A percentile compares a stretch with the other conserved stretches of the same genome.
These are phyloP conservation scores for Machimus atricapillus DNA, from an alignment of 2,888 invertebrate genomes.

Conservation along the genomic window DNA sequence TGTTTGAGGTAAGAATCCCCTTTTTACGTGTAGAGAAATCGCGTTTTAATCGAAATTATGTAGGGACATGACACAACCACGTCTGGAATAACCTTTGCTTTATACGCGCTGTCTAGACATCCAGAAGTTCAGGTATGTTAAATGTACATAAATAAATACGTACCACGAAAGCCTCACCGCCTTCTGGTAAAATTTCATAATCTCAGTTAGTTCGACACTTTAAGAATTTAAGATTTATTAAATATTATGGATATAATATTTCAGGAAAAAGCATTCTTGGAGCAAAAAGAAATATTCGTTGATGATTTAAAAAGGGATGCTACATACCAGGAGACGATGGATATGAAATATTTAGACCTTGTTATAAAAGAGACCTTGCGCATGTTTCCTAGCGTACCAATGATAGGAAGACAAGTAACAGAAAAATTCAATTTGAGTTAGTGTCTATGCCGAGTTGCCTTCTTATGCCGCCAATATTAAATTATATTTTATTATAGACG, in stretches of 20 bases:
- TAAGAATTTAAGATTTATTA: background rate
- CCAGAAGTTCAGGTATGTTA: constrained; percentile 64
- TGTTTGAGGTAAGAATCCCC: constrained; percentile 55
- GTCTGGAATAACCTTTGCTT: constrained; percentile 65
- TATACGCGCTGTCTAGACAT: constrained; percentile 65
- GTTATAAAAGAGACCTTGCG: constrained; percentile 57
- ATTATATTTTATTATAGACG: constrained; percentile 51
- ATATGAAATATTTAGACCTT: constrained; percentile 59
- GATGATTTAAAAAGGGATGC: constrained; percentile 52
- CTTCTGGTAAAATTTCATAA: background rate
- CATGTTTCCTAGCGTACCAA: constrained; percentile 58
- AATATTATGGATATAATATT: background rate
- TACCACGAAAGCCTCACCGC: background rate
- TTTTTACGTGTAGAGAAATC: background rate
- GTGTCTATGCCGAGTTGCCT: constrained; percentile 38
- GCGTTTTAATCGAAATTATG: constrained; percentile 8
- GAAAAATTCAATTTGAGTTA: constrained; percentile 55
- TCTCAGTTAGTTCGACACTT: background rate
- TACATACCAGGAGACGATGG: constrained; percentile 54
- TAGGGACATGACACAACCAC: constrained; percentile 70
- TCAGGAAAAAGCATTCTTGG: constrained; percentile 63
- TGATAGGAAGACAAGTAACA: constrained; percentile 53
- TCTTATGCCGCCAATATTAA: background rate
- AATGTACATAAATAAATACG: background rate
- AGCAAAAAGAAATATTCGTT: constrained; percentile 63